Conservation (phyloP, 1,140 invertebrate genomes). For the Eciton burchellii region DNA sequence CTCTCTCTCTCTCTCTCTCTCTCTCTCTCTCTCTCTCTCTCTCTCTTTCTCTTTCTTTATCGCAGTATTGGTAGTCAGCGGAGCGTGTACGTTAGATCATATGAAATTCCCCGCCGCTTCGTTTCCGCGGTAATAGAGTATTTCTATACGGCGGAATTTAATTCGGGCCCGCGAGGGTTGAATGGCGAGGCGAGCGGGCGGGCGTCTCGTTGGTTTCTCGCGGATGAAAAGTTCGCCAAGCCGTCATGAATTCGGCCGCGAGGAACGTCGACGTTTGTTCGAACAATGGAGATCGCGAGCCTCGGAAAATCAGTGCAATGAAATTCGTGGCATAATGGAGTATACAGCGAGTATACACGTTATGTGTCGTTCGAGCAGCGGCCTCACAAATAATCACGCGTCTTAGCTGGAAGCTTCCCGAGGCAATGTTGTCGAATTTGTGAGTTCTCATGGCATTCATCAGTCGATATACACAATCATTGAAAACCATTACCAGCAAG, state of each 20-base stretch:
- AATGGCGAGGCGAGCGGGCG: constrained; percentile 36
- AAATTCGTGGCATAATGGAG: constrained; percentile 47
- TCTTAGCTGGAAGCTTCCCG: not conserved
- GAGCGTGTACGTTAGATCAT: constrained; percentile 51
- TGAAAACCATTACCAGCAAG: too few relatives aligned
- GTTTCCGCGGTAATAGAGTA: constrained; percentile 58
- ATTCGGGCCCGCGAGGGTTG: constrained; percentile 43
- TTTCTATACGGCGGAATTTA: constrained; percentile 62
- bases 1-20: not conserved
- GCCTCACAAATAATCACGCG: constrained; percentile 14
- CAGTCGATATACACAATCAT: too few relatives aligned
- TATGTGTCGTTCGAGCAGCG: constrained; percentile 22
- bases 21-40: not conserved
- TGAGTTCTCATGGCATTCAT: too few relatives aligned
- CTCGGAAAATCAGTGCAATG: constrained; percentile 56
- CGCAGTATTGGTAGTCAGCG: constrained; percentile 45
- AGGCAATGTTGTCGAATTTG: not conserved
- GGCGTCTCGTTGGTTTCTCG: constrained; percentile 54
- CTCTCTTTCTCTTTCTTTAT: constrained; percentile 5
- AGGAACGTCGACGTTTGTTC: constrained; percentile 61
- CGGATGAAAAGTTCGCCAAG: constrained; percentile 59
- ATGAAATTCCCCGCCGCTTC: constrained; percentile 51
- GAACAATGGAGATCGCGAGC: constrained; percentile 56
- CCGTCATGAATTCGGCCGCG: constrained; percentile 62
- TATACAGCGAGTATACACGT: constrained; percentile 45